phyloP scores from a whole-genome alignment of 30 jellyfish, hydroid and myxozoan genomes.

The Pelagia noctiluca region DNA sequence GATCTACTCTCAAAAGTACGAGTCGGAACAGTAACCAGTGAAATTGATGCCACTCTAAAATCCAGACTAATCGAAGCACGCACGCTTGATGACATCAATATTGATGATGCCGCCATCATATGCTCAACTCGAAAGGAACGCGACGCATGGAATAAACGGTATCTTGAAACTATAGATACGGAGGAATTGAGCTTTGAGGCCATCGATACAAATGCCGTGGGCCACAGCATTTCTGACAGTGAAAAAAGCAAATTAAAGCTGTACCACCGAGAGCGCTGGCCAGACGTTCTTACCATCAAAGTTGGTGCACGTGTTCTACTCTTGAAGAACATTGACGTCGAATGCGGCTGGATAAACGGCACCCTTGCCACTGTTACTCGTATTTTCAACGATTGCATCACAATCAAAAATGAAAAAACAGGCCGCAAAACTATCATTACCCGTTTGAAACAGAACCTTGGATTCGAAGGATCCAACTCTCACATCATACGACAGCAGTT shows the following conservation, averaged over 20 bases:
- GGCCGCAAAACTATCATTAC: neutral
- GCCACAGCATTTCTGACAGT: neutral
- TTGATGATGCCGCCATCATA: constrained; percentile 13
- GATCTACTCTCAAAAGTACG: neutral
- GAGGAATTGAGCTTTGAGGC: neutral
- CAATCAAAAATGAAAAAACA: constrained; percentile 5
- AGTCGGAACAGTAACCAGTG: neutral
- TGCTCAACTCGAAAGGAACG: constrained; percentile 17
- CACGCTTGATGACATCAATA: neutral
- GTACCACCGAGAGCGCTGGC: constrained; percentile 11
- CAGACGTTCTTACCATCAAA: neutral
- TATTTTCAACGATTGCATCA: neutral
- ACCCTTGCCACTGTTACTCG: constrained; percentile 3
- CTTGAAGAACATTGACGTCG: neutral
- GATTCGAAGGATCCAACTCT: constrained; percentile 1
- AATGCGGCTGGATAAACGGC: constrained; percentile 34
- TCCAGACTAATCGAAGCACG: neutral
- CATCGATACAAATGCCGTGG: neutral
- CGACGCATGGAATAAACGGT: constrained; percentile 5
- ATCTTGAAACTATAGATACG: neutral
- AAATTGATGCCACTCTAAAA: neutral
- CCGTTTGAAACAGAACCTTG: constrained; percentile 2
- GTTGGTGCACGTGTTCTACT: constrained; percentile 1
- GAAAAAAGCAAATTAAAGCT: neutral
- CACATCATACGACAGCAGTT: constrained; percentile 4